phyloP scores from a whole-genome alignment of 2,888 invertebrate genomes.

The Dryadula phaetusa region DNA sequence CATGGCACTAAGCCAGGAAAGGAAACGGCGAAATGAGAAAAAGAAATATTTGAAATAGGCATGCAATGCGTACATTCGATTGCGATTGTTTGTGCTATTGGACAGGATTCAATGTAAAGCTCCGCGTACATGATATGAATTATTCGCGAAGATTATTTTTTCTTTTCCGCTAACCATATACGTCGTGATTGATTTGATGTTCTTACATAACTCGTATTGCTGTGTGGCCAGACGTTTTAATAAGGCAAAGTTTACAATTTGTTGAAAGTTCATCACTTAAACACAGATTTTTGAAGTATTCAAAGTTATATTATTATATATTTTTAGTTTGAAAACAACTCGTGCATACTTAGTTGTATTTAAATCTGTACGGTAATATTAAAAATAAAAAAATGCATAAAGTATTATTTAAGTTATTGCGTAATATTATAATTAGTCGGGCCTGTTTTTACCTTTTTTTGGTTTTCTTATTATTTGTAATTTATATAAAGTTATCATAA shows the following conservation, averaged over 20 bases:
- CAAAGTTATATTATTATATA: too few species aligned
- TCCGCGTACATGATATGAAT: slow-evolving; percentile 70
- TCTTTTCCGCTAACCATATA: slow-evolving; percentile 54
- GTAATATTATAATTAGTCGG: background rate
- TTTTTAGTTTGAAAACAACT: too few species aligned
- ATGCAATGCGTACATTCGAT: slow-evolving; percentile 66
- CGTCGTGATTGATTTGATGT: slow-evolving; percentile 66
- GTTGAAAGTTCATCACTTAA: slow-evolving; percentile 39
- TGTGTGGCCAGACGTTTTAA: slow-evolving; percentile 59
- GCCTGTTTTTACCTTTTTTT: background rate
- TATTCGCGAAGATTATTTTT: slow-evolving; percentile 63
- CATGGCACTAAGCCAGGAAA: slow-evolving; percentile 82
- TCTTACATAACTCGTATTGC: slow-evolving; percentile 63
- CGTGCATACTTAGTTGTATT: too few species aligned
- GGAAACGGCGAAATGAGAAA: slow-evolving; percentile 81
- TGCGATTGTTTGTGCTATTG: slow-evolving; percentile 76
- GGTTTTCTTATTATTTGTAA: background rate
- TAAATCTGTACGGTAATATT: too few species aligned
- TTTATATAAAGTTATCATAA: slow-evolving; percentile 8
- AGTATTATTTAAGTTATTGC: too few species aligned
- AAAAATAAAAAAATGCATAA: too few species aligned
- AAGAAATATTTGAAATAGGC: slow-evolving; percentile 80
- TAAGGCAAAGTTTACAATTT: slow-evolving; percentile 42
- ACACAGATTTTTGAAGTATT: slow-evolving; percentile 56
- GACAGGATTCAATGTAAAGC: slow-evolving; percentile 80